phyloP scores from a whole-genome alignment of 2,888 invertebrate genomes.

The Mesorhabditis sp. region DNA sequence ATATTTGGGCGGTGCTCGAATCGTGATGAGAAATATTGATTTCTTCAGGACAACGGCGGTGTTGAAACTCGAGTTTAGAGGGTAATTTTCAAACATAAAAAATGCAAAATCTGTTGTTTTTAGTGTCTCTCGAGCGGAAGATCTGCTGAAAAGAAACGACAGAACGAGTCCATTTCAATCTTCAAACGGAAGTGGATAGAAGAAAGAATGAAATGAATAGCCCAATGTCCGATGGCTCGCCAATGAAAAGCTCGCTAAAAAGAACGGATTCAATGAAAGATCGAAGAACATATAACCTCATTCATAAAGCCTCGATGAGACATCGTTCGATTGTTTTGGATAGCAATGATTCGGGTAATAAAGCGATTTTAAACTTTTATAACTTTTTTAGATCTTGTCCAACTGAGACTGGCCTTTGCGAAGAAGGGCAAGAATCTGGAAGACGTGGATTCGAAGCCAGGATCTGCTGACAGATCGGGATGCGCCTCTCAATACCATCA shows the following conservation, averaged over 20 bases:
- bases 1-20: constrained; percentile 91
- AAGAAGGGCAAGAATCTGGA: constrained; percentile 10
- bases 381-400: constrained; percentile 32
- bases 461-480: too few species aligned
- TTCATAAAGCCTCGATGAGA: constrained; percentile 12
- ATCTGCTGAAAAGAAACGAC: constrained; percentile 14
- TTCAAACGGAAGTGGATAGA: too few species aligned
- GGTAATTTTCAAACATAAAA: neutral
- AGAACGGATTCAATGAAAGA: too few species aligned
- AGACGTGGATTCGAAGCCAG: neutral
- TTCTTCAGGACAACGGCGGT: constrained; percentile 96
- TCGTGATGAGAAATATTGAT: constrained; percentile 87
- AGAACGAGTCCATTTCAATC: too few species aligned
- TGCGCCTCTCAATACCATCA: neutral
- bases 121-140: constrained; percentile 25
- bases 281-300: too few species aligned
- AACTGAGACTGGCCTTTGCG: constrained; percentile 38
- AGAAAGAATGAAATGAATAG: too few species aligned
- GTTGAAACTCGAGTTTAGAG: constrained; percentile 76
- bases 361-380: neutral
- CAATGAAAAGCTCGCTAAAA: constrained; percentile 66
- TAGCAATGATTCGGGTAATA: constrained; percentile 45
- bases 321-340: constrained; percentile 55
- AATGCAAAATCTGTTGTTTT: constrained; percentile 58
- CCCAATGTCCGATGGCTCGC: constrained; percentile 65